Base-by-base conservation (phyloP, 1,140 invertebrate species). In the Mizuhopecten yessoensis region DNA sequence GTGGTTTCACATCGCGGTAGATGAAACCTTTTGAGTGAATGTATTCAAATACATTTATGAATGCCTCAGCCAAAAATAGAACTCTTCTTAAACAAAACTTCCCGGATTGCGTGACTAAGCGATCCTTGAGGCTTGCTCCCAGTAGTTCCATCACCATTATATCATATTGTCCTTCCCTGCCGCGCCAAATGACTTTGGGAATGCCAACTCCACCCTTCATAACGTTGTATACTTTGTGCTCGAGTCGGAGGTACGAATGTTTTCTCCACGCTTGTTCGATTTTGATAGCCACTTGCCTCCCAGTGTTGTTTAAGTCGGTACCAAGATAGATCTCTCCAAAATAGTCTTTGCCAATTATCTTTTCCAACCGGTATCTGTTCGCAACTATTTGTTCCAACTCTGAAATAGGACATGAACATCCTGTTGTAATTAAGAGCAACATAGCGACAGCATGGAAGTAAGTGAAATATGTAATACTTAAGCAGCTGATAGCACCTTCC, bases 221-320 rank as follows among this genome's bases (percentile, higher is more conserved):
- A 96, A 99, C 98, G 94, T 97, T 97, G 94, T 97, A 97, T 92
- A 99, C 97, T 97, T 99, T 99, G 94, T 98, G 99, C 97, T 99
- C 99, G 97, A 99, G 99, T 57, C 99, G 97, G 92, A 99, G 97
- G 96, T 99, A 99, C 2, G 99, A 99, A 97, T 99, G 99, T 93
- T 98, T 97, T 49, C 99, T 98, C 97, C 98, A 98, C 89, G 98
- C 97, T 92, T 98, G 98, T 97, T 99, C 99, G 95, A 99, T 97
- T 97, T 99, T 99, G 34, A 99, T 98, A 94, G 99, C 99, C 90
- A 99, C 99, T 97, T 99, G 99, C 98, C 96, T 99, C 93, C 98
- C 98, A 91, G 95, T 96, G 91, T n/a, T n/a, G n/a, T 94, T 94
- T 93, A 95, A 94, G 94, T 96, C 95, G 93, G 95, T 95, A 86